Evolutionary conservation across 2,797 vertebrate species (phyloP).

Genomic region (Pantherophis alleghaniensis): DNA sequence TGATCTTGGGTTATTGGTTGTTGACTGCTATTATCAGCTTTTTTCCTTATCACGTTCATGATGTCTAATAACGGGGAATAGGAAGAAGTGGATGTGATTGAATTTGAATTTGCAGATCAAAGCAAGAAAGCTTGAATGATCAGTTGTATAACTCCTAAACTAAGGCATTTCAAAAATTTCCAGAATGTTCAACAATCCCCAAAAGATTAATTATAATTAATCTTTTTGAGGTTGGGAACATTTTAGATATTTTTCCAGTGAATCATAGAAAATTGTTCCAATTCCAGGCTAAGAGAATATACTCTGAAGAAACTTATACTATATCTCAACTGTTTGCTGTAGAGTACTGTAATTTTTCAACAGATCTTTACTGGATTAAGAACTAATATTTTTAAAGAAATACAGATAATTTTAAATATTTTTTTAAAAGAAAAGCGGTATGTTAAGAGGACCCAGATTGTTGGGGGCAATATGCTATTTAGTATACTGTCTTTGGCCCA

Average conservation of each 20-base stretch:
- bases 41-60: neutral
- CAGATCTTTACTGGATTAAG: neutral
- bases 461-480: no score
- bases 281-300: neutral
- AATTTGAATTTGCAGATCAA: neutral
- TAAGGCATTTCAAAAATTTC: neutral
- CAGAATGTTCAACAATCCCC: neutral
- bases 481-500: no score
- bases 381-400: neutral
- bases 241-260: neutral
- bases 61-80: neutral
- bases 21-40: neutral
- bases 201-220: neutral
- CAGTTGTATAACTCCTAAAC: neutral
- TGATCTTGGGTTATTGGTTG: neutral
- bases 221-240: neutral
- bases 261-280: neutral
- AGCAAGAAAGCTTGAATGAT: neutral
- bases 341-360: neutral
- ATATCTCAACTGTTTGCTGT: neutral
- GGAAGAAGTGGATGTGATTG: neutral
- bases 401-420: neutral
- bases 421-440: neutral
- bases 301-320: neutral
- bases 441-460: neutral